Conservation (phyloP, 2,113 vertebrate species). For the Rhineura floridana region DNA sequence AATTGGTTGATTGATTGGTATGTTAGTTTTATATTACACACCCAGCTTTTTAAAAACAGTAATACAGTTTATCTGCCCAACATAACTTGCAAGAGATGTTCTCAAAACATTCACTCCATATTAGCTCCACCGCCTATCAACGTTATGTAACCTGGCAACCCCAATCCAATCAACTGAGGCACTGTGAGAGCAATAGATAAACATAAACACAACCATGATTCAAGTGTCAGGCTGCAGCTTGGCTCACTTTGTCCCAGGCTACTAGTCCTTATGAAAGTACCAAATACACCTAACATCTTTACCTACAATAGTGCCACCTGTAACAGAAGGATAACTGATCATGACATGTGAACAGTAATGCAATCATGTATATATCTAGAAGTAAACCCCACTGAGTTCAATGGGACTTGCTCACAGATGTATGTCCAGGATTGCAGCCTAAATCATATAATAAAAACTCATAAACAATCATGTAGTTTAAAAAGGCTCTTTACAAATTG, state of each 20-base stretch:
- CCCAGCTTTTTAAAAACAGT: not conserved
- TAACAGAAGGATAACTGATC: not conserved
- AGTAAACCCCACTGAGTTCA: not conserved
- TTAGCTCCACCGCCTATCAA: not conserved
- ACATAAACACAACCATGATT: not conserved
- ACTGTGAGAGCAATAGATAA: not conserved
- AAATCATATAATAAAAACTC: conserved; percentile 61
- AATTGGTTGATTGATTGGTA: not conserved
- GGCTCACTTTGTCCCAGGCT: not conserved
- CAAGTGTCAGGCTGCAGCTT: not conserved
- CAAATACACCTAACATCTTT: not conserved
- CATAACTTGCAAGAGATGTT: not conserved
- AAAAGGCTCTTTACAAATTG: conserved; percentile 74
- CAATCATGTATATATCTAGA: not conserved
- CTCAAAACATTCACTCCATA: not conserved
- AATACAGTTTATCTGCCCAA: not conserved
- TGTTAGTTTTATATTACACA: not conserved
- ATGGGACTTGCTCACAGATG: not conserved
- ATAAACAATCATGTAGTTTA: conserved; percentile 66
- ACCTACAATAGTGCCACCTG: not conserved
- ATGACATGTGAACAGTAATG: not conserved
- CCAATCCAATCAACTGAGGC: not conserved
- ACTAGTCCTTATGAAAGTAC: not conserved
- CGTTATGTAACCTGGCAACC: not conserved
- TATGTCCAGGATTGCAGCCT: not conserved